Percentiles rank a stretch among this genome's conserved stretches.
Conservation (phyloP, 1,140 invertebrate species). For the Drosophila albomicans region DNA sequence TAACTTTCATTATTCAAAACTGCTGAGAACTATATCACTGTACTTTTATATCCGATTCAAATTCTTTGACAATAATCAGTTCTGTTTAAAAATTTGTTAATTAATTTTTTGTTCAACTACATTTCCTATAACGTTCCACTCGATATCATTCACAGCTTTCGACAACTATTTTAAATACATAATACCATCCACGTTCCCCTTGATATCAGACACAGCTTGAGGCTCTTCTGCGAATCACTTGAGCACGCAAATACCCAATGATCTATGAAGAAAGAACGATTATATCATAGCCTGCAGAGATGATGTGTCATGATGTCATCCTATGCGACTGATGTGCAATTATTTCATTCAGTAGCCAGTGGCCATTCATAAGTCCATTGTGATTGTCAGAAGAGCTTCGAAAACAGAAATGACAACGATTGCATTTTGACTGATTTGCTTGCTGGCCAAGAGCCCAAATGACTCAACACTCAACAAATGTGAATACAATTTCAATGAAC, state of each 20-base stretch:
- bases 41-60: too few relatives aligned
- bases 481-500: conserved; percentile 56
- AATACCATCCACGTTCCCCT: background rate
- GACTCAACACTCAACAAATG: conserved; percentile 56
- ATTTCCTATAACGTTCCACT: background rate
- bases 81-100: background rate
- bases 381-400: conserved; percentile 7
- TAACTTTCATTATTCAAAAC: too few relatives aligned
- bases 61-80: background rate
- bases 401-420: background rate
- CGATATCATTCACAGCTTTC: background rate
- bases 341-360: conserved; percentile 12
- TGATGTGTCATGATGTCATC: conserved; percentile 14
- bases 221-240: conserved; percentile 19
- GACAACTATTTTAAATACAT: background rate
- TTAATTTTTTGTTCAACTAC: background rate
- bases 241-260: conserved; percentile 20
- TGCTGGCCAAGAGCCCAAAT: conserved; percentile 51
- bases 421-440: conserved; percentile 38
- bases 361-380: conserved; percentile 1
- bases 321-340: conserved; percentile 9
- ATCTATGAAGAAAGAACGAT: conserved; percentile 25
- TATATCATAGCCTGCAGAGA: conserved; percentile 10
- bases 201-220: background rate
- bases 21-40: too few relatives aligned